phyloP scores from a whole-genome alignment of 2,888 invertebrate genomes.

The Mactromeris polynyma region DNA sequence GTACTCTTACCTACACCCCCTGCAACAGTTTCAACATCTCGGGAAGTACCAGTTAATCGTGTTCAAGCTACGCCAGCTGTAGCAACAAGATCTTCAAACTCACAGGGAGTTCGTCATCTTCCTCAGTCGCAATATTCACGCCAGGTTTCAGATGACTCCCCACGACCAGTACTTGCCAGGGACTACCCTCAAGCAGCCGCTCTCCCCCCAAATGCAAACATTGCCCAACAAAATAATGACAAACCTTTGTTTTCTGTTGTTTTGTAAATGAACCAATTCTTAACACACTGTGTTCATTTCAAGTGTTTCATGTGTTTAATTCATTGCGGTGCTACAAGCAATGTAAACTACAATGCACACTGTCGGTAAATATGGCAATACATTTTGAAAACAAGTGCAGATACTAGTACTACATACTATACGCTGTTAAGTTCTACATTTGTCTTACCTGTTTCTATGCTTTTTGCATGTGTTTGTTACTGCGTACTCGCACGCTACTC shows the following conservation, averaged over 20 bases:
- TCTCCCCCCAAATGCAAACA: not conserved
- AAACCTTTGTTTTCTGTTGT: constrained; percentile 38
- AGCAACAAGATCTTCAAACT: constrained; percentile 2
- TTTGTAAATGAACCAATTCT: not conserved
- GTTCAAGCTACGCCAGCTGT: constrained; percentile 15
- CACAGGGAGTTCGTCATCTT: constrained; percentile 56
- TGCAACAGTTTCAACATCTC: not conserved
- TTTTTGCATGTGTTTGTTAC: too few relatives aligned
- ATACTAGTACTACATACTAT: too few relatives aligned
- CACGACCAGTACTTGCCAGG: not conserved
- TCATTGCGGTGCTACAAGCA: too few relatives aligned
- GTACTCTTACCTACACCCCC: not conserved
- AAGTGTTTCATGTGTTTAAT: too few relatives aligned
- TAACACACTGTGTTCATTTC: too few relatives aligned
- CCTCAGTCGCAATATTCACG: constrained; percentile 59
- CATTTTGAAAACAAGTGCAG: too few relatives aligned
- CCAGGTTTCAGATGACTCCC: constrained; percentile 28
- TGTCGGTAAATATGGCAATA: too few relatives aligned
- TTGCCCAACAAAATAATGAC: constrained; percentile 7
- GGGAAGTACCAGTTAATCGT: constrained; percentile 25
- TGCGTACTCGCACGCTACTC: too few relatives aligned
- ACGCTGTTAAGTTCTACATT: too few relatives aligned
- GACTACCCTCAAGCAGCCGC: not conserved
- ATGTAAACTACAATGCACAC: too few relatives aligned
- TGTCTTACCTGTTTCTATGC: not conserved